phyloP scores from a whole-genome alignment of 2,888 invertebrate genomes.

The Listrodromus nycthemerus region DNA sequence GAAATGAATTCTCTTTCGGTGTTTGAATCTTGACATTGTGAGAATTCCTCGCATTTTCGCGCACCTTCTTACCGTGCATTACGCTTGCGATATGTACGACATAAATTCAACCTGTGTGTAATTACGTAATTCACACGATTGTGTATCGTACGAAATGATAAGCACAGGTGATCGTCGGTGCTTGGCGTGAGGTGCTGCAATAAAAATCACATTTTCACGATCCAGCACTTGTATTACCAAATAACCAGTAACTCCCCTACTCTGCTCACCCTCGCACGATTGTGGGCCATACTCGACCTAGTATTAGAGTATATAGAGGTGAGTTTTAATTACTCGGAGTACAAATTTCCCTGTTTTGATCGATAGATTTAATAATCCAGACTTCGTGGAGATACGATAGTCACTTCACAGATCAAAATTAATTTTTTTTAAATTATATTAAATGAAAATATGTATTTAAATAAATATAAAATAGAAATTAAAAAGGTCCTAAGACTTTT shows the following conservation, averaged over 20 bases:
- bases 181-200: conserved; percentile 74
- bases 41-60: neutral
- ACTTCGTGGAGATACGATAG: neutral
- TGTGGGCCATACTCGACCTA: neutral
- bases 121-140: conserved; percentile 29
- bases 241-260: neutral
- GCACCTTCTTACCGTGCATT: neutral
- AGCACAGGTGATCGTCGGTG: conserved; percentile 67
- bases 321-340: neutral
- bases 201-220: conserved; percentile 54
- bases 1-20: neutral
- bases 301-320: conserved; percentile 12
- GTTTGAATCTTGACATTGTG: neutral
- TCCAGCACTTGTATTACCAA: conserved; percentile 17
- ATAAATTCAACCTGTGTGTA: conserved; percentile 21
- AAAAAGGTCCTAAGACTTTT: too few species aligned
- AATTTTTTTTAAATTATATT: neutral
- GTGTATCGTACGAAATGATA: neutral
- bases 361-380: neutral
- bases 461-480: too few species aligned
- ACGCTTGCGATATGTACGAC: conserved; percentile 1
- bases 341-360: neutral
- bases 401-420: neutral
- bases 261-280: too few species aligned
- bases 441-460: too few species aligned